A percentile compares a stretch with the other conserved stretches of the same genome.
These are phyloP conservation scores for Carlito syrichta DNA, from an alignment of 2,113 vertebrate species.

Conservation along the genomic window DNA sequence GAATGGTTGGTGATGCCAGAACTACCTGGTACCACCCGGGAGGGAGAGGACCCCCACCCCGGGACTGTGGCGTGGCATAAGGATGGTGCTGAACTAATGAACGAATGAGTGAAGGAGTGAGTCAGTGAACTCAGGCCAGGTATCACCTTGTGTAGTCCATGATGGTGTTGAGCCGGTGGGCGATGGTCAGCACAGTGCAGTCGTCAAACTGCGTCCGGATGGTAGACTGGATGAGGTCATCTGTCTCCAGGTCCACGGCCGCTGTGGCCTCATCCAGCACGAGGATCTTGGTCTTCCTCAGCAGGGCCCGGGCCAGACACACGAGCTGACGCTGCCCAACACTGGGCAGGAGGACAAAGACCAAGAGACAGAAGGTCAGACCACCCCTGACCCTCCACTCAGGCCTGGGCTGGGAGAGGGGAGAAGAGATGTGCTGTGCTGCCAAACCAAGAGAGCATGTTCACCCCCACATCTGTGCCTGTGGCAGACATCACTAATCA, in stretches of 20 bases:
- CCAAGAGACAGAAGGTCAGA: background rate
- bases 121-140: too few species aligned
- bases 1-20: background rate
- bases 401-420: background rate
- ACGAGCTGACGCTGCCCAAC: constrained; percentile 95
- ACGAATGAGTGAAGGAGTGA: too few species aligned
- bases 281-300: constrained; percentile 95
- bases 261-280: constrained; percentile 97
- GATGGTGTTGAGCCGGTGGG: constrained; percentile 95
- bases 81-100: background rate
- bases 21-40: background rate
- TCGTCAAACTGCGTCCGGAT: constrained; percentile 93
- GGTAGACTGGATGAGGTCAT: constrained; percentile 95
- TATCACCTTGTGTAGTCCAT: constrained; percentile 95
- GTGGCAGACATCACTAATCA: rapidly evolving
- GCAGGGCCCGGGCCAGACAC: constrained; percentile 94
- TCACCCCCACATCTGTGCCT: rapidly evolving
- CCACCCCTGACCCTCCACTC: background rate
- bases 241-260: constrained; percentile 95
- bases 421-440: background rate
- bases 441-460: rapidly evolving
- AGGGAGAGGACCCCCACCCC: too few species aligned
- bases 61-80: background rate
- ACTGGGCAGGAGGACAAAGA: constrained; percentile 64
- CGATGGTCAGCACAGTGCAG: constrained; percentile 95